Conservation (phyloP, 2,888 invertebrate genomes). For the Busseola fusca region DNA sequence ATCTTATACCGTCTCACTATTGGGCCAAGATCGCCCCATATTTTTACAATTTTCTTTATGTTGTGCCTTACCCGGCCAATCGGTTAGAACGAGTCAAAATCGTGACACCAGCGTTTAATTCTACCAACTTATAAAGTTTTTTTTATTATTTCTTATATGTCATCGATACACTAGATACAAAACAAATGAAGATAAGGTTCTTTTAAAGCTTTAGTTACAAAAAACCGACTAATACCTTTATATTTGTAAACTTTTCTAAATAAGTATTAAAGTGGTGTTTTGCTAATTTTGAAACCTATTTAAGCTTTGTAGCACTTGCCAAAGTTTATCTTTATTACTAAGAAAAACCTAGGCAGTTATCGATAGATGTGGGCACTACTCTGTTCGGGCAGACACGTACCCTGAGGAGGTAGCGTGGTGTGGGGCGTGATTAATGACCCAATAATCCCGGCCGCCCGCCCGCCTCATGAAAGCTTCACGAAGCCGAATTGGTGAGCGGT, state of each 20-base stretch:
- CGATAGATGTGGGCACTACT: slow-evolving; percentile 61
- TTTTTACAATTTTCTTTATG: not conserved
- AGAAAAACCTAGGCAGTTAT: slow-evolving; percentile 57
- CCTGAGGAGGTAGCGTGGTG: slow-evolving; percentile 64
- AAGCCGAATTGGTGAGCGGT: slow-evolving; percentile 89
- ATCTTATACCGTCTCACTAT: not conserved
- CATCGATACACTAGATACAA: not conserved
- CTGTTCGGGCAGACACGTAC: slow-evolving; percentile 58
- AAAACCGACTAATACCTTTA: too few relatives aligned
- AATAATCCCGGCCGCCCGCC: slow-evolving; percentile 84
- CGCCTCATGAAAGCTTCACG: slow-evolving; percentile 85
- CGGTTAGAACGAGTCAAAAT: not conserved
- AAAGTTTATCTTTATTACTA: slow-evolving; percentile 20
- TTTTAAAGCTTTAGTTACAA: not conserved
- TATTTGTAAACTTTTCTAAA: not conserved
- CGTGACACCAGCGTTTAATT: not conserved
- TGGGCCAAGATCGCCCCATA: not conserved
- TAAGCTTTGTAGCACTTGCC: not conserved
- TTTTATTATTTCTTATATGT: not conserved
- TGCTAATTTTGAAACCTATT: slow-evolving; percentile 16
- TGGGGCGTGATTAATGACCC: slow-evolving; percentile 87
- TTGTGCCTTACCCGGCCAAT: not conserved
- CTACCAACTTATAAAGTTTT: not conserved
- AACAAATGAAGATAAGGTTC: not conserved
- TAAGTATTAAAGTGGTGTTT: not conserved